These are phyloP conservation scores for Drosophila leonis DNA, from an alignment of 2,888 invertebrate species.

Conservation along the genomic window DNA sequence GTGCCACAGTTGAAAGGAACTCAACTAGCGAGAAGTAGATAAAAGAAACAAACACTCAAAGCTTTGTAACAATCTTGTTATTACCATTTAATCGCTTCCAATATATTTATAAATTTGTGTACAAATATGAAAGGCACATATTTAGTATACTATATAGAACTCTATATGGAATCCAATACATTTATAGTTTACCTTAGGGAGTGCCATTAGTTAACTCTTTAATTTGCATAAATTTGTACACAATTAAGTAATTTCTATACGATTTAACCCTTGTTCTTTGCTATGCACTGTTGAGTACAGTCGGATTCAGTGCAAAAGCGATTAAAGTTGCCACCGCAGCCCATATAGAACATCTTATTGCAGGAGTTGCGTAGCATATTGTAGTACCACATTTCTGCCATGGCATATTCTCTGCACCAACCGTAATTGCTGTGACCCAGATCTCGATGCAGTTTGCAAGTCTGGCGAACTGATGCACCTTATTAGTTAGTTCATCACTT, in stretches of 20 bases:
- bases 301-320: constrained; percentile 29
- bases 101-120: background rate
- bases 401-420: constrained; percentile 22
- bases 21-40: background rate
- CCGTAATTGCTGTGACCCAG: constrained; percentile 2
- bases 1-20: background rate
- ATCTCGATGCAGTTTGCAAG: constrained; percentile 5
- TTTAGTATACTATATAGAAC: background rate
- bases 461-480: background rate
- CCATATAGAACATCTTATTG: constrained; percentile 13
- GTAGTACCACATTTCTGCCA: constrained; percentile 27
- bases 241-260: background rate
- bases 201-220: background rate
- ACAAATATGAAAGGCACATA: background rate
- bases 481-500: background rate
- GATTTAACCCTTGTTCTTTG: background rate
- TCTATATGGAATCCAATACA: too few species aligned
- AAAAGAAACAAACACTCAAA: background rate
- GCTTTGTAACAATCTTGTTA: background rate
- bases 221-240: too few species aligned
- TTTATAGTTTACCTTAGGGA: background rate
- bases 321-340: constrained; percentile 47
- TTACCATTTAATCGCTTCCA: background rate
- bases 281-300: constrained; percentile 8
- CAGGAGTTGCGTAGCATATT: background rate